Percentiles rank a stretch among this genome's conserved stretches.
Evolutionary conservation across 2,113 vertebrate genomes (phyloP).

Genomic region (Ivindomyrus marchei): DNA sequence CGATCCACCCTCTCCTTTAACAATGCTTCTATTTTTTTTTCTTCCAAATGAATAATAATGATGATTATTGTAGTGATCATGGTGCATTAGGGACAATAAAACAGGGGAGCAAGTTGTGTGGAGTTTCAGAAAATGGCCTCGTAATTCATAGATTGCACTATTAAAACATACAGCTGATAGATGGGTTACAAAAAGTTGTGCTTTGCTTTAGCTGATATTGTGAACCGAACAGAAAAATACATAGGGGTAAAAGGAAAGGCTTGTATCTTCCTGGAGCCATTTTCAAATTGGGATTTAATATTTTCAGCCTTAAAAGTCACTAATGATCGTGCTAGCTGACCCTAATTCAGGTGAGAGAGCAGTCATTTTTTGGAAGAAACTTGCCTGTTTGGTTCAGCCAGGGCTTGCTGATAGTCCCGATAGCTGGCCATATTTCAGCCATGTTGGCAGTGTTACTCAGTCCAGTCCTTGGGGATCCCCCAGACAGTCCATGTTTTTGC

Average conservation of each 20-base stretch:
- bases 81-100: not conserved
- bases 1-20: not conserved
- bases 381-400: not conserved
- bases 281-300: not conserved
- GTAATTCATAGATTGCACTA: not conserved
- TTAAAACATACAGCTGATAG: not conserved
- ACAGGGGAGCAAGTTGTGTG: not conserved
- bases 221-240: not conserved
- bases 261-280: not conserved
- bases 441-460: not conserved
- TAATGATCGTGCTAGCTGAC: not conserved
- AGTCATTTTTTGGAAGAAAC: not conserved
- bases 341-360: not conserved
- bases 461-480: not conserved
- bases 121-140: not conserved
- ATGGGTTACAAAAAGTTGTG: not conserved
- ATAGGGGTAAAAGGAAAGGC: not conserved
- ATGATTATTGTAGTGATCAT: not conserved
- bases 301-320: not conserved
- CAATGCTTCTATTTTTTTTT: not conserved
- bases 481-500: not conserved
- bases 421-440: not conserved
- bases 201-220: not conserved
- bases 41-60: not conserved
- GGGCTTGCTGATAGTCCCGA: not conserved